Evolutionary conservation across 2,888 invertebrate genomes (phyloP).

Genomic region (Disparrhopalites patrizii): DNA sequence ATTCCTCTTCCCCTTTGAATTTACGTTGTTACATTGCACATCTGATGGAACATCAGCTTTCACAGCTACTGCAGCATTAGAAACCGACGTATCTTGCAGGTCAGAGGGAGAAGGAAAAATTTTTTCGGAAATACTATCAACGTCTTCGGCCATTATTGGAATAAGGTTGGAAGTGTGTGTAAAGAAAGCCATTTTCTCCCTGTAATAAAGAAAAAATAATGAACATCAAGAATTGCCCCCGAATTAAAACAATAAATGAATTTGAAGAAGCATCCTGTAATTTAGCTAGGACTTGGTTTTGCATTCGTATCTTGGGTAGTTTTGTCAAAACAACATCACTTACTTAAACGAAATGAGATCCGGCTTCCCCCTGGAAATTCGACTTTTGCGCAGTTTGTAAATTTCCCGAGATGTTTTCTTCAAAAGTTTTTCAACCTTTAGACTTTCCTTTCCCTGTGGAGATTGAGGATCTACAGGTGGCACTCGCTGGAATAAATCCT

Average conservation of each 20-base stretch:
- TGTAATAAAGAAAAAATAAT: too few species aligned
- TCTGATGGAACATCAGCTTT: not conserved
- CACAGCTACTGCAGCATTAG: not conserved
- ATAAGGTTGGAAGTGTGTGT: conserved; percentile 55
- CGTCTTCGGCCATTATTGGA: conserved; percentile 29
- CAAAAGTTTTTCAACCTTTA: conserved; percentile 71
- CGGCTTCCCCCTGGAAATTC: conserved; percentile 81
- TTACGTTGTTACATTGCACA: conserved; percentile 16
- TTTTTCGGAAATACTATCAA: conserved; percentile 18
- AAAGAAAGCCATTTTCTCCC: conserved; percentile 96
- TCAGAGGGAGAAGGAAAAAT: not conserved
- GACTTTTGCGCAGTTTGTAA: conserved; percentile 79
- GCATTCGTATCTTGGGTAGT: too few species aligned
- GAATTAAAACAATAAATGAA: too few species aligned
- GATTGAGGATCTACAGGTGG: conserved; percentile 35
- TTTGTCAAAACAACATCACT: conserved; percentile 52
- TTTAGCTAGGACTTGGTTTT: too few species aligned
- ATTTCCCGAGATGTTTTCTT: conserved; percentile 87
- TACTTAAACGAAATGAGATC: conserved; percentile 90
- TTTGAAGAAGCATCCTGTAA: too few species aligned
- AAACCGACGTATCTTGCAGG: not conserved
- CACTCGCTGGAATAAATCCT: conserved; percentile 57
- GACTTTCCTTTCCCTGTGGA: conserved; percentile 40
- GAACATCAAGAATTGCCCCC: too few species aligned
- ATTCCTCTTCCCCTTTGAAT: conserved; percentile 23